phyloP scores from a whole-genome alignment of 1,140 invertebrate genomes.

The Chrysomallon squamiferum region DNA sequence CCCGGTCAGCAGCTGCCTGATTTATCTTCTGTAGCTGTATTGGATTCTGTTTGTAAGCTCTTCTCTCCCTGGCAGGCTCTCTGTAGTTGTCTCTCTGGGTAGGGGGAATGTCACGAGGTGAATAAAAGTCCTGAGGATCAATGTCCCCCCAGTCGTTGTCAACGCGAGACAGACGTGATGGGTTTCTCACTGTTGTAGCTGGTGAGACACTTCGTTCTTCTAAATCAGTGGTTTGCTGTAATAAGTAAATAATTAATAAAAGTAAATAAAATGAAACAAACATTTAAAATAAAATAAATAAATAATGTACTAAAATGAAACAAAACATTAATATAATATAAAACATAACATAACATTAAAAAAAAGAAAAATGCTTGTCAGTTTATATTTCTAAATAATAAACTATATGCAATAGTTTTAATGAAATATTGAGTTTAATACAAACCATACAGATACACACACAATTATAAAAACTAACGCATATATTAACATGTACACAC shows the following conservation, averaged over 20 bases:
- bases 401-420: too few species aligned
- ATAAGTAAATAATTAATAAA: too few species aligned
- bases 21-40: conserved; percentile 28
- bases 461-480: too few species aligned
- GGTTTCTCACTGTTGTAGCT: conserved; percentile 19
- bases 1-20: conserved; percentile 49
- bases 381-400: too few species aligned
- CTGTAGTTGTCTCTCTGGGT: conserved; percentile 30
- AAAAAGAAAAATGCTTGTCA: too few species aligned
- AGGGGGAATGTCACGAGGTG: conserved; percentile 9
- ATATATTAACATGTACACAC: too few species aligned
- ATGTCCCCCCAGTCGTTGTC: conserved; percentile 13
- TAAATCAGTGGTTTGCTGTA: conserved; percentile 8
- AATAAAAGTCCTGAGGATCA: conserved; percentile 8
- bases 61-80: conserved; percentile 29
- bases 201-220: conserved; percentile 30
- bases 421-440: too few species aligned
- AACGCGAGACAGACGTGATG: conserved; percentile 25
- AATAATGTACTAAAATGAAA: not conserved
- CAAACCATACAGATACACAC: too few species aligned
- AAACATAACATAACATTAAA: too few species aligned
- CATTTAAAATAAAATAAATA: not conserved
- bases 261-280: conserved; percentile 5
- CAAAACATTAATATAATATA: not conserved
- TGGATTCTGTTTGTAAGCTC: conserved; percentile 20